Percentiles rank a stretch among this genome's conserved stretches.
phyloP scores from a whole-genome alignment of 2,888 invertebrate species.

The Branchellion lobata region DNA sequence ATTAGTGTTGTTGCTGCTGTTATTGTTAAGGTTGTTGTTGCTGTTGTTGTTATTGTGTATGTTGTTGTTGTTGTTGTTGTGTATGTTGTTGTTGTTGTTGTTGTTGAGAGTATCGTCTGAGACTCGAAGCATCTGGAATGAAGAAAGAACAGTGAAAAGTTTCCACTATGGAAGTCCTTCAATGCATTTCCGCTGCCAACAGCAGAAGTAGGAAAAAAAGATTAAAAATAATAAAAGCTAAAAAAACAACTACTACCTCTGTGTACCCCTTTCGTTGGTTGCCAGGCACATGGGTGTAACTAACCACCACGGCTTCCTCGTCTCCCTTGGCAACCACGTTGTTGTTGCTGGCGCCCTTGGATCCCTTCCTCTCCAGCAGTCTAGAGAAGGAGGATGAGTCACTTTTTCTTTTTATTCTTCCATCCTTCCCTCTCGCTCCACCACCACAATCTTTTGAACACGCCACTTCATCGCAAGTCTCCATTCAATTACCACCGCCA shows the following conservation, averaged over 20 bases:
- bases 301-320: conserved; percentile 1
- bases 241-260: not conserved
- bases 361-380: not conserved
- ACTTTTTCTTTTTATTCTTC: not conserved
- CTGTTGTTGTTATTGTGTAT: not conserved
- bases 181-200: too few relatives aligned
- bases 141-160: not conserved
- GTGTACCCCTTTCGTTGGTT: not conserved
- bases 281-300: not conserved
- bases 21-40: conserved; percentile 1
- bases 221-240: not conserved
- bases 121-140: not conserved
- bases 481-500: too few relatives aligned
- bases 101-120: not conserved
- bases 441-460: not conserved
- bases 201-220: too few relatives aligned
- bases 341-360: not conserved
- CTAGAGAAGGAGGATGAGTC: not conserved
- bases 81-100: conserved; percentile 9
- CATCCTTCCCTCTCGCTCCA: not conserved
- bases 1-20: not conserved
- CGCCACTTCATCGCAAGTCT: not conserved
- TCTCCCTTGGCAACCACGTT: not conserved
- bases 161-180: not conserved
- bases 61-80: not conserved